These are phyloP conservation scores for Salvelinus sp. DNA, from an alignment of 2,113 vertebrate genomes.

Conservation along the genomic window DNA sequence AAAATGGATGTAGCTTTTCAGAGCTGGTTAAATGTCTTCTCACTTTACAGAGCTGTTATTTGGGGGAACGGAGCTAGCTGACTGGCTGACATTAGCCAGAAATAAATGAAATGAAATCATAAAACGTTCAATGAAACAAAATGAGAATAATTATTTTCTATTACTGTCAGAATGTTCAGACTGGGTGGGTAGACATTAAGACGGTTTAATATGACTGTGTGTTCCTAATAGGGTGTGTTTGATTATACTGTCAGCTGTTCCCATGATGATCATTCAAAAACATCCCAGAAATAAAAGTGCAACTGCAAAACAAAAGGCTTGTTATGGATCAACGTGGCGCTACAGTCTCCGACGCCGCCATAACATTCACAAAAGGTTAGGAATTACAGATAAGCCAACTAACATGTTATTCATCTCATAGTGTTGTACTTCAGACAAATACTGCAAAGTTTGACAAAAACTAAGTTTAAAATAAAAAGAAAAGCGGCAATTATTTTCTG, in stretches of 20 bases:
- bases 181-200: too few species aligned
- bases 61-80: too few species aligned
- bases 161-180: too few species aligned
- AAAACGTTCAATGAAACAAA: too few species aligned
- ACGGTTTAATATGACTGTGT: background rate
- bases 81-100: too few species aligned
- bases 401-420: background rate
- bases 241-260: background rate
- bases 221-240: too few species aligned
- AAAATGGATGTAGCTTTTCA: too few species aligned
- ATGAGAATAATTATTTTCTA: too few species aligned
- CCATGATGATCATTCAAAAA: slow-evolving; percentile 14
- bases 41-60: too few species aligned
- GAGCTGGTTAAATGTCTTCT: too few species aligned
- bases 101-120: too few species aligned
- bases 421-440: slow-evolving; percentile 28
- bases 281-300: slow-evolving; percentile 11
- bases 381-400: slow-evolving; percentile 27
- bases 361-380: slow-evolving; percentile 17
- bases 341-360: slow-evolving; percentile 23
- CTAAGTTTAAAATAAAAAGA: slow-evolving; percentile 7
- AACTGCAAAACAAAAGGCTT: background rate
- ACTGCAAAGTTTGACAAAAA: slow-evolving; percentile 38
- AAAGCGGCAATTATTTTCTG: slow-evolving; percentile 46
- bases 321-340: slow-evolving; percentile 19